phyloP scores from a whole-genome alignment of 2,888 invertebrate genomes.

The Andrena marginata region DNA sequence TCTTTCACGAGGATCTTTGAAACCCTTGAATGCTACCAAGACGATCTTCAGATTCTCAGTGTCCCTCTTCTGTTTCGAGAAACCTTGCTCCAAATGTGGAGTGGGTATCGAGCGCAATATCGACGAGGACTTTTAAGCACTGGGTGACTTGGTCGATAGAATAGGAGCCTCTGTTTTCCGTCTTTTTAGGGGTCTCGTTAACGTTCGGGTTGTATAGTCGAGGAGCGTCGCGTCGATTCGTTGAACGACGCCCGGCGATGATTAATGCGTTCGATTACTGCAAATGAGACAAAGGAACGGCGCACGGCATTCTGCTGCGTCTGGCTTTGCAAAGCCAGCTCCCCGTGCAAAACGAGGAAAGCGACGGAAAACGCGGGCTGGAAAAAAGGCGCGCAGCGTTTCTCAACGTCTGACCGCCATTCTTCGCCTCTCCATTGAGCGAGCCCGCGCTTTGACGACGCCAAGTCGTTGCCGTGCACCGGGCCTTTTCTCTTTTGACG shows the following conservation, averaged over 20 bases:
- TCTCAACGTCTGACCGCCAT: constrained; percentile 60
- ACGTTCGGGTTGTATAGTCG: neutral
- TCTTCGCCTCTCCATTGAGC: constrained; percentile 53
- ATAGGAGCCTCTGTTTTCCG: too few relatives aligned
- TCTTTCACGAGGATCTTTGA: too few relatives aligned
- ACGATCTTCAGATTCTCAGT: too few relatives aligned
- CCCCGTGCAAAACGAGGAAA: constrained; percentile 27
- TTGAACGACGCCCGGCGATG: neutral
- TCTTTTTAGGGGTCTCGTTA: neutral
- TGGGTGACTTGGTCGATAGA: too few relatives aligned
- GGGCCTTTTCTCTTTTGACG: constrained; percentile 3
- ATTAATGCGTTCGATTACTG: constrained; percentile 34
- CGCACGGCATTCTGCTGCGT: constrained; percentile 8
- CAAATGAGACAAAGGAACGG: constrained; percentile 19
- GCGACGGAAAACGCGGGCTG: constrained; percentile 3
- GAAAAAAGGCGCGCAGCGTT: constrained; percentile 37
- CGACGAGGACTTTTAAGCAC: too few relatives aligned
- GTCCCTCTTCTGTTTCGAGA: too few relatives aligned
- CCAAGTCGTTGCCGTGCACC: constrained; percentile 22
- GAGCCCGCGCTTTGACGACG: constrained; percentile 18
- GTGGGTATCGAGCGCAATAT: too few relatives aligned
- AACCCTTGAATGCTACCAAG: too few relatives aligned
- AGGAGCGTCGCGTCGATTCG: neutral
- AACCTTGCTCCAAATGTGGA: too few relatives aligned
- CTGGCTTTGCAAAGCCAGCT: constrained; percentile 12